Conservation (phyloP, 2,888 invertebrate genomes). For the Sphaerophoria taeniata region DNA sequence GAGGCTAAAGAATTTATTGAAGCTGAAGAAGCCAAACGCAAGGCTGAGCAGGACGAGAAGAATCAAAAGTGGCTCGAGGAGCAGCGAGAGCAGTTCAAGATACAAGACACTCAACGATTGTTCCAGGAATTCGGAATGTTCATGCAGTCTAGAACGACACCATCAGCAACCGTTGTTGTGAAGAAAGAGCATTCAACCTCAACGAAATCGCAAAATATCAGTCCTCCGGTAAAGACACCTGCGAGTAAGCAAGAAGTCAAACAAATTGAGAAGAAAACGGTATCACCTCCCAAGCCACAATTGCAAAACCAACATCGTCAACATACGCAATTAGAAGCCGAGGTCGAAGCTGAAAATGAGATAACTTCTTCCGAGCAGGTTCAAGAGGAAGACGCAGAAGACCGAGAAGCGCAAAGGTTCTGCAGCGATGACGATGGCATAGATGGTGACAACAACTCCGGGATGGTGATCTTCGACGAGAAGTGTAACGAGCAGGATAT, state of each 20-base stretch:
- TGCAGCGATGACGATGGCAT: constrained; percentile 41
- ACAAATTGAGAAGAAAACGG: neutral
- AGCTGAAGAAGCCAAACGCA: constrained; percentile 73
- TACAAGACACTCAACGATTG: constrained; percentile 77
- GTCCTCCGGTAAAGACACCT: neutral
- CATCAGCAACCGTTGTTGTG: neutral
- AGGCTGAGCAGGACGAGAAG: constrained; percentile 67
- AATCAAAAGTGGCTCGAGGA: constrained; percentile 54
- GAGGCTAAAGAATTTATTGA: constrained; percentile 79
- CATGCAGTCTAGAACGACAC: constrained; percentile 68
- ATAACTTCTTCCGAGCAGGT: constrained; percentile 70
- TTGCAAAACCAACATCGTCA: neutral
- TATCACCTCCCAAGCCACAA: neutral
- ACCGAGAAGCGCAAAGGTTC: constrained; percentile 38
- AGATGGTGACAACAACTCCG: constrained; percentile 5
- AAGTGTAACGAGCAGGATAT: constrained; percentile 28
- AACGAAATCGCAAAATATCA: neutral
- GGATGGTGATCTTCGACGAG: constrained; percentile 32
- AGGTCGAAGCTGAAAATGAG: constrained; percentile 59
- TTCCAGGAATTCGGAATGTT: constrained; percentile 78
- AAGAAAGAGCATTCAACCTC: neutral
- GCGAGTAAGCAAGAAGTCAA: neutral
- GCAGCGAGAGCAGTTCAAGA: constrained; percentile 77
- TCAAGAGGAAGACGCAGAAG: constrained; percentile 10
- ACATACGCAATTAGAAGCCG: neutral